These are phyloP conservation scores for Pyrgilauda ruficollis DNA, from an alignment of 2,113 vertebrate species.

Conservation along the genomic window DNA sequence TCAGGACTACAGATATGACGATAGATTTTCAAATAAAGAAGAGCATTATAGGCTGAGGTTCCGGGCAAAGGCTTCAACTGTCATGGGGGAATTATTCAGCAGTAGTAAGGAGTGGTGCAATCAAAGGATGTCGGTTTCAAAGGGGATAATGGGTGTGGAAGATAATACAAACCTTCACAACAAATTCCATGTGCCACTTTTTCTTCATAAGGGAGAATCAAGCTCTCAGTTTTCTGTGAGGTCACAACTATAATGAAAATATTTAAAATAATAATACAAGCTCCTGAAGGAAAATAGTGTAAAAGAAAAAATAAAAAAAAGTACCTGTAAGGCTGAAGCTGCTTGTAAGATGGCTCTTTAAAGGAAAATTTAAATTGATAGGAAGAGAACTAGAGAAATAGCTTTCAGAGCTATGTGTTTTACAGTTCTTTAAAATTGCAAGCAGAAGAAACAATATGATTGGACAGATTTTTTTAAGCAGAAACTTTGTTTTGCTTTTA, in stretches of 20 bases:
- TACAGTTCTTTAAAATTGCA: background rate
- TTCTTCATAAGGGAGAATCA: background rate
- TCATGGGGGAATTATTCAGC: background rate
- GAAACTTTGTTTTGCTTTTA: background rate
- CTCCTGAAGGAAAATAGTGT: background rate
- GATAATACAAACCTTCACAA: background rate
- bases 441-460: background rate
- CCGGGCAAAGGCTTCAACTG: background rate
- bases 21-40: background rate
- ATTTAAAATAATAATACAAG: background rate
- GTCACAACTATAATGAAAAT: background rate
- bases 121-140: background rate
- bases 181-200: background rate
- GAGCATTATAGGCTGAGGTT: background rate
- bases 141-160: background rate
- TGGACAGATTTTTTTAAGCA: background rate
- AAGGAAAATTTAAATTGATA: background rate
- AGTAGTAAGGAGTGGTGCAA: background rate
- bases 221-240: background rate
- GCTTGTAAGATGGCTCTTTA: background rate
- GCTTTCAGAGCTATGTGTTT: background rate
- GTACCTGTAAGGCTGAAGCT: background rate
- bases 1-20: background rate
- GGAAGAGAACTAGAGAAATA: background rate
- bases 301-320: background rate